Base-by-base conservation (phyloP, 2,888 invertebrate species). In the Anodontia alba region DNA sequence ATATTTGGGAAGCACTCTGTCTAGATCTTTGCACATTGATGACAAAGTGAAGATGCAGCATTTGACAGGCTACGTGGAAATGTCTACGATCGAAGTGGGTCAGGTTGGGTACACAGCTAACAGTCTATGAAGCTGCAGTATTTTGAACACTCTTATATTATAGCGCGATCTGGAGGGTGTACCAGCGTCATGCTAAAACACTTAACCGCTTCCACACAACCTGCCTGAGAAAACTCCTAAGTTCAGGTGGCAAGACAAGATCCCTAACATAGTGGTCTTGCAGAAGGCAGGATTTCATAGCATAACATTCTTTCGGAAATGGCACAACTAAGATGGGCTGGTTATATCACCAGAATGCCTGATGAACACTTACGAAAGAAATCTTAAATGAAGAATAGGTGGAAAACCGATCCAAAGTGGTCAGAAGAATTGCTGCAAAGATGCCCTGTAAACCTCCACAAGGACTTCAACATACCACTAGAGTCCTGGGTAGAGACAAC, bases 1-100 rank as follows among this genome's bases (percentile, higher is more conserved):
- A n/a, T n/a, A n/a, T n/a, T n/a, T n/a, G n/a, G n/a, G n/a, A n/a
- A n/a, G n/a, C n/a, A n/a, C 76, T 7, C 23, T 76, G 12, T 76
- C 76, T 7, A 73, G 74, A 31, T 29, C n/a, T 1, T 38, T 73
- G 1, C 38, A 66, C 42, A 66, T 72, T 29, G 67, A 46, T 33
- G 78, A 68, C 31, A 46, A 78, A 57, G n/a, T n/a, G n/a, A n/a
- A n/a, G n/a, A n/a, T 57, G 33, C 74, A 26, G 74, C 78, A 26
- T 78, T 73, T 12, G 72, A 20, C 29, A 66, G 29, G 7, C 31
- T n/a, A n/a, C n/a, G n/a, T n/a, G n/a, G 36, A 1, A 51, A 26
- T 57, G 57, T 57, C 29, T 57, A 46, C 67, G 46, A 66, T 5
- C 1, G 67, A n/a, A 57, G 26, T 38, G 73, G 12, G 66, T 67